Evolutionary conservation across 2,113 vertebrate species (phyloP).

Genomic region (Triplophysa siluroides): DNA sequence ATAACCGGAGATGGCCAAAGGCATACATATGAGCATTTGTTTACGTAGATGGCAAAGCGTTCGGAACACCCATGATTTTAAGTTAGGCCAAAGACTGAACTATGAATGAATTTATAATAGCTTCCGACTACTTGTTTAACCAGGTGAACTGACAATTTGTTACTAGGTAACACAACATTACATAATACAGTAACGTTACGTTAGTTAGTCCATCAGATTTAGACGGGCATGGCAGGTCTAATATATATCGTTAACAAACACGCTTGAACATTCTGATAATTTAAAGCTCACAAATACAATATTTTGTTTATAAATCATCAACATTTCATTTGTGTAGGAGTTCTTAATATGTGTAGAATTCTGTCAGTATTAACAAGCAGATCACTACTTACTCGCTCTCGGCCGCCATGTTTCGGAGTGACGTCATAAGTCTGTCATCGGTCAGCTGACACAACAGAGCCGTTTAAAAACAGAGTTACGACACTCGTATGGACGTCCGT

Average conservation of each 20-base stretch:
- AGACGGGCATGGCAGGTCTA: background rate
- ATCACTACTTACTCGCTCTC: constrained; percentile 73
- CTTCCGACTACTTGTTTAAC: background rate
- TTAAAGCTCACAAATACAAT: background rate
- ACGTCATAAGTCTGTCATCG: background rate
- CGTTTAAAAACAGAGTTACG: no score
- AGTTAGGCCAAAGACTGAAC: background rate
- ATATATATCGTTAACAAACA: background rate
- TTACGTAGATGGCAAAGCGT: background rate
- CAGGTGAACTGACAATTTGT: no score
- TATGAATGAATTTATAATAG: background rate
- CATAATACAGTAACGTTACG: background rate
- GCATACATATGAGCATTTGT: background rate
- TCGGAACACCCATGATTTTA: background rate
- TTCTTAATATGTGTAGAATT: background rate
- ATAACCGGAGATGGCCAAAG: background rate
- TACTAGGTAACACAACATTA: background rate
- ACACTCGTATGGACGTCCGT: no score
- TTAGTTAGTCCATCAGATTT: background rate
- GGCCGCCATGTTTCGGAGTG: constrained; percentile 64
- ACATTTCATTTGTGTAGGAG: background rate
- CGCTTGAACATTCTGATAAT: background rate
- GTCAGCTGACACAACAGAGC: background rate
- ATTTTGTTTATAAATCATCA: background rate
- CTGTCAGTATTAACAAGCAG: background rate